Evolutionary conservation across 2,888 invertebrate species (phyloP).

Genomic region (Slavum lentiscoides): DNA sequence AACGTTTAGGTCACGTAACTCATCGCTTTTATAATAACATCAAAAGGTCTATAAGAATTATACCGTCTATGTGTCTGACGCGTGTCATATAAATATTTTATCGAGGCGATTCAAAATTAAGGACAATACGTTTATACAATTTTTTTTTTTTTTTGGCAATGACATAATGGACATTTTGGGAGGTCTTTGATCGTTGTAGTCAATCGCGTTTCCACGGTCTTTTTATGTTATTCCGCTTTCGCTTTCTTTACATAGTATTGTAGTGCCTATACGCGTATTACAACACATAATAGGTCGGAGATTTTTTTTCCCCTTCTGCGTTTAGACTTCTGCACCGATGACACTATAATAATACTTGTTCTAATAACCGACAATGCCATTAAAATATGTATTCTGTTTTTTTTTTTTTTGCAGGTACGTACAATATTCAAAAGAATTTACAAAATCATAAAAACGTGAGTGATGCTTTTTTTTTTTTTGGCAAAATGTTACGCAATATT

Average conservation of each 20-base stretch:
- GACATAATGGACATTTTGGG: constrained; percentile 13
- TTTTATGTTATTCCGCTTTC: constrained; percentile 24
- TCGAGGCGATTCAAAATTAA: constrained; percentile 42
- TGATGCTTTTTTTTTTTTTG: constrained; percentile 1
- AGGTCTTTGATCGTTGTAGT: constrained; percentile 32
- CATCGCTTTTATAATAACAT: no score
- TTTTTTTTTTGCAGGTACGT: constrained; percentile 41
- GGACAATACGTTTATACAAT: not conserved
- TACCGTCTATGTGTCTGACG: no score
- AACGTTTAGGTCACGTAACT: not conserved
- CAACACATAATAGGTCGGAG: not conserved
- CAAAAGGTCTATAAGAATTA: no score
- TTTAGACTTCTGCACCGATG: not conserved
- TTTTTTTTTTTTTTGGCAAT: constrained; percentile 26
- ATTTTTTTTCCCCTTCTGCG: no score
- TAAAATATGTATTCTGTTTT: constrained; percentile 25
- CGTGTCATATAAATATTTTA: constrained; percentile 38
- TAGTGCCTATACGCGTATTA: constrained; percentile 9
- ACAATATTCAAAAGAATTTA: constrained; percentile 28
- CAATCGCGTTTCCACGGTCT: constrained; percentile 12
- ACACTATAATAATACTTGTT: constrained; percentile 22
- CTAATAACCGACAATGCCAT: constrained; percentile 9
- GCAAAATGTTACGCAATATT: constrained; percentile 15
- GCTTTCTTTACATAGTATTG: not conserved
- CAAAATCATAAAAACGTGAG: constrained; percentile 18